phyloP scores from a whole-genome alignment of 2,888 invertebrate genomes.

The Electrophaes corylata region DNA sequence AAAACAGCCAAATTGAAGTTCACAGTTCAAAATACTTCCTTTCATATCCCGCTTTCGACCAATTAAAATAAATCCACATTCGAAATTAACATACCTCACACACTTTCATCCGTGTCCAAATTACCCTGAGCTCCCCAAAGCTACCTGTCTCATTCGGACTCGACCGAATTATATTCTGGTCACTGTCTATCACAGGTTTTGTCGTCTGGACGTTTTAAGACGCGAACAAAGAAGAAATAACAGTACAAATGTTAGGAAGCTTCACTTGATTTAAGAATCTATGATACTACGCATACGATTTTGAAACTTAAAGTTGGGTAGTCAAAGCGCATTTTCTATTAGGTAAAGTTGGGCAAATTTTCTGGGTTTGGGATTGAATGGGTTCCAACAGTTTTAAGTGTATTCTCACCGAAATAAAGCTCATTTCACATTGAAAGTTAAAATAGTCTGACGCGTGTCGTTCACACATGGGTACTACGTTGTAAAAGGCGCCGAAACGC shows the following conservation, averaged over 20 bases:
- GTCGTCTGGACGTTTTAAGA: constrained; percentile 57
- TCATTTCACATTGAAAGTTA: not conserved
- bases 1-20: constrained; percentile 46
- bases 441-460: constrained; percentile 25
- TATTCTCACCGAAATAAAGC: not conserved
- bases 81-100: constrained; percentile 70
- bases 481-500: constrained; percentile 73
- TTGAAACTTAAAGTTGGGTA: not conserved
- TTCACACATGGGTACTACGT: constrained; percentile 69
- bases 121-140: constrained; percentile 20
- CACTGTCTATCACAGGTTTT: constrained; percentile 36
- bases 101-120: constrained; percentile 47
- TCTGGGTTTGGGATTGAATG: not conserved
- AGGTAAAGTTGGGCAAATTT: not conserved
- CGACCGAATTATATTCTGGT: not conserved
- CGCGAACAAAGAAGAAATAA: constrained; percentile 32
- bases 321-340: not conserved
- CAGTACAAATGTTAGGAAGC: not conserved
- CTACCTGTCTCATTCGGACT: not conserved
- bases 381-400: not conserved
- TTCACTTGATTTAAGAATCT: constrained; percentile 2
- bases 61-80: constrained; percentile 68
- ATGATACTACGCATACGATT: not conserved
- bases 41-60: constrained; percentile 56
- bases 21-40: constrained; percentile 46